Conservation (phyloP, 1,140 invertebrate species). For the Mizuhopecten yessoensis region DNA sequence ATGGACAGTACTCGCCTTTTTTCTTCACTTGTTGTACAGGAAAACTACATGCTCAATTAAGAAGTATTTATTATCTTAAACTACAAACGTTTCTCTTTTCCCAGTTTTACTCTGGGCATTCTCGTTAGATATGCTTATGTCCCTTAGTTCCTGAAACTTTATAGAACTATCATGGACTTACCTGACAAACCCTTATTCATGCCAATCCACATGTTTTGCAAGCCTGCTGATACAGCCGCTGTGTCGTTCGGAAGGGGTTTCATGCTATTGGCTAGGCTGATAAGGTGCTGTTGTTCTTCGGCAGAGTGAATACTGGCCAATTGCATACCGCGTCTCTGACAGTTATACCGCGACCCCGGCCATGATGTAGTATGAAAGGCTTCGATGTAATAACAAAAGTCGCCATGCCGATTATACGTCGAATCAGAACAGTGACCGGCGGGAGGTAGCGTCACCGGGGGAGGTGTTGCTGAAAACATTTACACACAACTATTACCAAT, state of each 20-base stretch:
- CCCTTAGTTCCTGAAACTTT: too few species aligned
- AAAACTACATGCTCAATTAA: too few species aligned
- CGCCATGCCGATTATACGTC: neutral
- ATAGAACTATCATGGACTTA: too few species aligned
- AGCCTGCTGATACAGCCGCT: slow-evolving; percentile 26
- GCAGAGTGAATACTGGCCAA: slow-evolving; percentile 54
- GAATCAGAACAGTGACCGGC: neutral
- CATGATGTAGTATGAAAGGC: slow-evolving; percentile 43
- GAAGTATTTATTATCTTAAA: too few species aligned
- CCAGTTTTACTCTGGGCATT: too few species aligned
- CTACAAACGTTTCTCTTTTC: too few species aligned
- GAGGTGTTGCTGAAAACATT: slow-evolving; percentile 35
- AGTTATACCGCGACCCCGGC: slow-evolving; percentile 52
- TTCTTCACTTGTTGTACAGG: too few species aligned
- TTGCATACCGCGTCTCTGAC: slow-evolving; percentile 56
- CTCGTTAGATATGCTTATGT: too few species aligned
- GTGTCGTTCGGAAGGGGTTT: neutral
- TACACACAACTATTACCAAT: too few species aligned
- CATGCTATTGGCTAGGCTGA: neutral
- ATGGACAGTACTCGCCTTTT: too few species aligned
- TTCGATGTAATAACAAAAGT: slow-evolving; percentile 50
- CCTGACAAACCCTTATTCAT: slow-evolving; percentile 56
- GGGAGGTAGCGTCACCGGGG: slow-evolving; percentile 26
- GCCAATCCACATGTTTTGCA: slow-evolving; percentile 56
- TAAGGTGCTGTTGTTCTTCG: slow-evolving; percentile 22